Conservation (phyloP, 1,140 invertebrate species). For the Pomacea maculata region DNA sequence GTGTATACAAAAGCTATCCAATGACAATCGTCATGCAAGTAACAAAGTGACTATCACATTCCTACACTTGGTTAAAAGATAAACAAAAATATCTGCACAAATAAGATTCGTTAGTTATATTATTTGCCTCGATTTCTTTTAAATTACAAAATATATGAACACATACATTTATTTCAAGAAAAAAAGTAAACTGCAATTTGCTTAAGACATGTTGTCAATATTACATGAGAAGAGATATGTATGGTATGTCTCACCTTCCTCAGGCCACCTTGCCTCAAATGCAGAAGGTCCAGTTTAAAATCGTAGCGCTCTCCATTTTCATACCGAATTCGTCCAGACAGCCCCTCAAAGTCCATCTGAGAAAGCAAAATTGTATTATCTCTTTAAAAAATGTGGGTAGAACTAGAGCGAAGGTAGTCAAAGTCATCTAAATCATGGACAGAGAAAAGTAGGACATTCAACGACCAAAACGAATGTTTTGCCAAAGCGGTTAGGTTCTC, state of each 20-base stretch:
- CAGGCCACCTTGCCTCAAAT: constrained; percentile 85
- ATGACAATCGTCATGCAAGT: no score
- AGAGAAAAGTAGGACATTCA: no score
- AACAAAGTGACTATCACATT: no score
- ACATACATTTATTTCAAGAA: not conserved
- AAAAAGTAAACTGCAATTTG: not conserved
- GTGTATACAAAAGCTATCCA: no score
- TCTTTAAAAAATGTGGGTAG: no score
- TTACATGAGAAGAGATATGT: not conserved
- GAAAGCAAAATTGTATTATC: not conserved
- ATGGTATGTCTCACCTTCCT: constrained; percentile 71
- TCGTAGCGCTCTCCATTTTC: constrained; percentile 82
- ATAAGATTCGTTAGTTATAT: no score
- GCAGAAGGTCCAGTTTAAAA: constrained; percentile 91
- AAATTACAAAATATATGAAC: not conserved
- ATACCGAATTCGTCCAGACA: constrained; percentile 51
- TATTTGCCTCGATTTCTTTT: not conserved
- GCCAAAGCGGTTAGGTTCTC: no score
- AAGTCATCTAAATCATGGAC: no score
- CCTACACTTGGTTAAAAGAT: no score
- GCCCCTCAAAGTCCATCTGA: constrained; percentile 82
- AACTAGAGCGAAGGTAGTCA: no score
- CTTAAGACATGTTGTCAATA: not conserved
- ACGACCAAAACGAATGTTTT: no score
- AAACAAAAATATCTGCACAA: no score